Percentiles rank a stretch among this genome's conserved stretches.
These are phyloP conservation scores for Exocentrus adspersus DNA, from an alignment of 2,888 invertebrate species.

Conservation along the genomic window DNA sequence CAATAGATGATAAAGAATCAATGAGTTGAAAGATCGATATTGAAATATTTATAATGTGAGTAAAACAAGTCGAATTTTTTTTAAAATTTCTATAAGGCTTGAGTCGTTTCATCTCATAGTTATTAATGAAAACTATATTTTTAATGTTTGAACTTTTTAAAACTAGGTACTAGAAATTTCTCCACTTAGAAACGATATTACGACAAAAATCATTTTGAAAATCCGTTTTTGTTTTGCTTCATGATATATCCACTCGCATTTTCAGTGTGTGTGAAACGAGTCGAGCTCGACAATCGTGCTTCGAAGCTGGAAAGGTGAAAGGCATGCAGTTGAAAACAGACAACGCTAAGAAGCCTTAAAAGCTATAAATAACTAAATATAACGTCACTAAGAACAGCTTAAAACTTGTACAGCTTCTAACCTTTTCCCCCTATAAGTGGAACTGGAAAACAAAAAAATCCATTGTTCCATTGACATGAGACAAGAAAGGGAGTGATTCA, in stretches of 20 bases:
- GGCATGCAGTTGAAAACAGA: constrained; percentile 10
- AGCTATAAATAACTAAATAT: constrained; percentile 13
- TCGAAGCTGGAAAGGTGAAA: constrained; percentile 3
- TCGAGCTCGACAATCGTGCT: constrained; percentile 4
- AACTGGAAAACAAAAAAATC: constrained; percentile 58
- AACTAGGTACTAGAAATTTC: no score
- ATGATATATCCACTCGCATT: neutral
- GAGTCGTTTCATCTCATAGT: no score
- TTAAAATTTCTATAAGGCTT: no score
- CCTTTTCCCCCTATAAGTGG: constrained; percentile 61
- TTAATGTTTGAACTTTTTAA: no score
- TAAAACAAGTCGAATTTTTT: no score
- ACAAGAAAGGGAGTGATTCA: neutral
- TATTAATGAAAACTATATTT: no score
- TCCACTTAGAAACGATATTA: no score
- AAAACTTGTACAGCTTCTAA: constrained; percentile 50
- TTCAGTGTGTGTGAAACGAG: neutral
- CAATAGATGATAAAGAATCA: neutral
- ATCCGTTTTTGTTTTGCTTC: no score
- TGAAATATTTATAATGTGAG: no score
- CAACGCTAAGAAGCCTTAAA: neutral
- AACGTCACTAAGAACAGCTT: constrained; percentile 35
- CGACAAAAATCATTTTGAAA: no score
- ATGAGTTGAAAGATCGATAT: neutral
- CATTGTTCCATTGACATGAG: constrained; percentile 60